Conservation (phyloP, 2,113 vertebrate species). For the Caretta caretta region DNA sequence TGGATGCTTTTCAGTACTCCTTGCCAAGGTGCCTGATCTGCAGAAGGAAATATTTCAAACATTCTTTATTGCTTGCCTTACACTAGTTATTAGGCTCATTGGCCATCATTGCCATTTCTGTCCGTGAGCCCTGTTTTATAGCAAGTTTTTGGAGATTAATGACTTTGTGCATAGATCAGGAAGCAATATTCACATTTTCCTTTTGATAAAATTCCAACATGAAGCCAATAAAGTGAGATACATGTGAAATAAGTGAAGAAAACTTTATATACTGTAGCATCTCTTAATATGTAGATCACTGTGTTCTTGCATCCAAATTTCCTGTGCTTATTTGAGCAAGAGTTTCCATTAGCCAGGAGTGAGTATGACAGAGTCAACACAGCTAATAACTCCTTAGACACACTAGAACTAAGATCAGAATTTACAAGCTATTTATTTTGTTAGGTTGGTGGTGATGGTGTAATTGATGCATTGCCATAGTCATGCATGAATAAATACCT, state of each 20-base stretch:
- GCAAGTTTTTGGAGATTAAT: neutral
- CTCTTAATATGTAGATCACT: neutral
- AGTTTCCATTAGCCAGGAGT: neutral
- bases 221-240: neutral
- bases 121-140: neutral
- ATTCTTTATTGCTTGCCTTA: neutral
- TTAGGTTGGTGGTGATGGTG: neutral
- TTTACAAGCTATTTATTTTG: neutral
- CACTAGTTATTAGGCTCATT: neutral
- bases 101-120: neutral
- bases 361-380: accelerated
- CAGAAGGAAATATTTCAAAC: neutral
- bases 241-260: neutral
- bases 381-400: neutral
- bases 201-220: neutral
- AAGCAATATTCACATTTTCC: neutral
- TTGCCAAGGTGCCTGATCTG: conserved; percentile 77
- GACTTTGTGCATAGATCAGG: neutral
- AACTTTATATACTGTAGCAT: neutral
- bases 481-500: neutral
- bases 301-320: neutral
- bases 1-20: conserved; percentile 31
- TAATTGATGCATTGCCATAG: neutral
- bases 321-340: neutral
- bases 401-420: neutral